These are phyloP conservation scores for Watsonalla cultraria DNA, from an alignment of 2,888 invertebrate genomes.

Conservation along the genomic window DNA sequence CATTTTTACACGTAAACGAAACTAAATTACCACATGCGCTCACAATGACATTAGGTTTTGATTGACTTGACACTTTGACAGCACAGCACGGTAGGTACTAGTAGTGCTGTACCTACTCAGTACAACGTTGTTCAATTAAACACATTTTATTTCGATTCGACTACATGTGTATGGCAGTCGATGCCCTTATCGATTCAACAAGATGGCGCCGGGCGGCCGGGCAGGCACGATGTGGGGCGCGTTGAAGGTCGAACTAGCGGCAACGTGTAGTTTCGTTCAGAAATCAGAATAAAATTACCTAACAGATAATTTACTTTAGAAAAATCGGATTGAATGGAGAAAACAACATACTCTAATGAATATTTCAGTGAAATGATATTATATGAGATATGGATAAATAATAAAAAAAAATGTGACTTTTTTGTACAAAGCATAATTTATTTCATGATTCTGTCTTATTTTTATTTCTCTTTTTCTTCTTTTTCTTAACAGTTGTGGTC, in stretches of 20 bases:
- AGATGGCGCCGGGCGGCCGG: background rate
- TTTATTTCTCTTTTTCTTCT: conserved; percentile 57
- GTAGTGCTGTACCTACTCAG: background rate
- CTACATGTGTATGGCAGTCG: background rate
- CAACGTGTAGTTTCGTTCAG: background rate
- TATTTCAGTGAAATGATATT: no score
- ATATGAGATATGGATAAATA: no score
- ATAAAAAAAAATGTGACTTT: background rate
- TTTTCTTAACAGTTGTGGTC: conserved; percentile 39
- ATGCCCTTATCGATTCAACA: background rate
- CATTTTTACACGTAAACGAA: no score
- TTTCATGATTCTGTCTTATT: conserved; percentile 13
- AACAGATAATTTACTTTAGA: no score
- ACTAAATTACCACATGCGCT: no score
- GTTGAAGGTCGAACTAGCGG: background rate
- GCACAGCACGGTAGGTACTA: no score
- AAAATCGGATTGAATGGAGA: no score
- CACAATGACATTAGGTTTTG: no score
- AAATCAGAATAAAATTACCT: background rate
- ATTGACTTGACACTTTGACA: no score
- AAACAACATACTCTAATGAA: no score
- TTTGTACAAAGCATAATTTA: conserved; percentile 3
- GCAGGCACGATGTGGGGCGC: background rate
- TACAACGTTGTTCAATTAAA: no score
- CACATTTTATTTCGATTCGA: background rate